A percentile compares a stretch with the other conserved stretches of the same genome.
phyloP scores from a whole-genome alignment of 2,888 invertebrate species.

The Macrosoma leucophasiata region DNA sequence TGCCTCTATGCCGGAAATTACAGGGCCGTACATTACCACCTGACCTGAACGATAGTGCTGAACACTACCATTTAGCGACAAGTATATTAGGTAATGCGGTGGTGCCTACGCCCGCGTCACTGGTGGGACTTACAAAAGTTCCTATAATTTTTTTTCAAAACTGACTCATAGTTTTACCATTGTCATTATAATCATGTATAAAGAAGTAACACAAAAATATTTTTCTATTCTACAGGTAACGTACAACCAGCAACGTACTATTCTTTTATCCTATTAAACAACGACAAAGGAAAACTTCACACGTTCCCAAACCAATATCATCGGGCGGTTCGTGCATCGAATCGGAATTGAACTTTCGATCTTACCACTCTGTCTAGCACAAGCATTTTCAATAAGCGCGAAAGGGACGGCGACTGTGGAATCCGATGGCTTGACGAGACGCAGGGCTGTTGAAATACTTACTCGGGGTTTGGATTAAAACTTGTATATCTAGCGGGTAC shows the following conservation, averaged over 20 bases:
- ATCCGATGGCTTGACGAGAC: conserved; percentile 42
- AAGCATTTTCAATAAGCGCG: conserved; percentile 19
- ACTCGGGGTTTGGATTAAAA: conserved; percentile 66
- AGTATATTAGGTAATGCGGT: no score
- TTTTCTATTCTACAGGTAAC: conserved; percentile 33
- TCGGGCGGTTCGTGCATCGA: conserved; percentile 26
- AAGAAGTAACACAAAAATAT: no score
- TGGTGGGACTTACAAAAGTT: no score
- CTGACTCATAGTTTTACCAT: no score
- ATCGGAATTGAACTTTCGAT: conserved; percentile 28
- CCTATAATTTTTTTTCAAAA: no score
- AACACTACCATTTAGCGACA: no score
- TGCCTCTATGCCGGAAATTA: no score
- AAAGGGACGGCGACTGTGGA: conserved; percentile 31
- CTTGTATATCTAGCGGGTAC: conserved; percentile 40
- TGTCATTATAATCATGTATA: no score
- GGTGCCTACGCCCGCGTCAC: no score
- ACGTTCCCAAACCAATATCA: conserved; percentile 27
- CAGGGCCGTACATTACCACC: no score
- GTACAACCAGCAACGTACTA: conserved; percentile 18
- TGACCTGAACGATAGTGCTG: no score
- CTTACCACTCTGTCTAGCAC: conserved; percentile 24
- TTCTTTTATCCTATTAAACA: conserved; percentile 14
- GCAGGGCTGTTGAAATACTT: conserved; percentile 61
- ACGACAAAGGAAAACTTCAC: conserved; percentile 1